phyloP scores from a whole-genome alignment of 2,888 invertebrate genomes.

The Creontiades dilutus region DNA sequence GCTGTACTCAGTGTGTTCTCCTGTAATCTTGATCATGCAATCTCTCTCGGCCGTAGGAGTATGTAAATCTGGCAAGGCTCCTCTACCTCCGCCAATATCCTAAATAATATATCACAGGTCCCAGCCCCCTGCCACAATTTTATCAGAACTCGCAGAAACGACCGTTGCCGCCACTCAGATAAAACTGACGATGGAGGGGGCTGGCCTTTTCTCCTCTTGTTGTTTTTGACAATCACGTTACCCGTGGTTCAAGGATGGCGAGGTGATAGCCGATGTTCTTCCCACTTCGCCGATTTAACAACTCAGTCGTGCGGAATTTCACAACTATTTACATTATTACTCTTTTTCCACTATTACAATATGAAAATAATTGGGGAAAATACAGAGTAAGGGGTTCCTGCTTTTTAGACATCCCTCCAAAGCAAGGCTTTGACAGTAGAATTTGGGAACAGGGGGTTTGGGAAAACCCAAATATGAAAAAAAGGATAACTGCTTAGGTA shows the following conservation, averaged over 20 bases:
- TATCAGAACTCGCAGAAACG: constrained; percentile 12
- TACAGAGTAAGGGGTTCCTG: no score
- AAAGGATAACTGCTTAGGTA: no score
- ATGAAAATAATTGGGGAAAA: no score
- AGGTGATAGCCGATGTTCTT: not conserved
- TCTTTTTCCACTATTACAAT: no score
- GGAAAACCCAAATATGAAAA: no score
- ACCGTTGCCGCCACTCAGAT: constrained; percentile 12
- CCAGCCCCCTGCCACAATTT: constrained; percentile 8
- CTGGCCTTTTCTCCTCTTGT: not conserved
- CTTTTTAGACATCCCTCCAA: no score
- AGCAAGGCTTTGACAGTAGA: no score
- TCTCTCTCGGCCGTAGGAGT: constrained; percentile 11
- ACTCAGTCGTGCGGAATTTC: no score
- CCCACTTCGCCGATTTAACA: not conserved
- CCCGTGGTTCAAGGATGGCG: constrained; percentile 19
- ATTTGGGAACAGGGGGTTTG: no score
- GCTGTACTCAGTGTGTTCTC: not conserved
- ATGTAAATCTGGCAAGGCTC: constrained; percentile 10
- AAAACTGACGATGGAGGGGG: not conserved
- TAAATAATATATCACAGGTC: constrained; percentile 20
- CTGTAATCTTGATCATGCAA: constrained; percentile 3
- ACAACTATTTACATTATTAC: no score
- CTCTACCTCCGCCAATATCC: not conserved
- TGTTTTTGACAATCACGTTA: not conserved